Evolutionary conservation across 2,888 invertebrate species (phyloP).

Genomic region (Pammene fasciana): DNA sequence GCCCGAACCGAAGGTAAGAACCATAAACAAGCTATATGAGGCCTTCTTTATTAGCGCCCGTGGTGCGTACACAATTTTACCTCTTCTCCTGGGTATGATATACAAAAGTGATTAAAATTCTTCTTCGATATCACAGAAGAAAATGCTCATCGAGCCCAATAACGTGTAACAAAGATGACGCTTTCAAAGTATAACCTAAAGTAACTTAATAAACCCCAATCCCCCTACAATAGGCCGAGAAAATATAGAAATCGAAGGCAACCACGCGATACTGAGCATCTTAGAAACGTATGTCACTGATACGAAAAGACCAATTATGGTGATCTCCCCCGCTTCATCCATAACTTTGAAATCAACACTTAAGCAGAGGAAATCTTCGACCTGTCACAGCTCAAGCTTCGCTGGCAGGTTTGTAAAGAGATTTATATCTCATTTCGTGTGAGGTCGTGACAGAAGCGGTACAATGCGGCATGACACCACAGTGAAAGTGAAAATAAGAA

Average conservation of each 20-base stretch:
- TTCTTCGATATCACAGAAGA: background rate
- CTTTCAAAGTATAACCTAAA: slow-evolving; percentile 23
- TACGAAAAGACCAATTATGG: slow-evolving; percentile 19
- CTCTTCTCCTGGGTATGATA: too few relatives aligned
- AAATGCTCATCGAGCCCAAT: slow-evolving; percentile 6
- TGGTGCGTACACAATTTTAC: too few relatives aligned
- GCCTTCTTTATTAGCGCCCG: too few relatives aligned
- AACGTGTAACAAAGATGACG: slow-evolving; percentile 4
- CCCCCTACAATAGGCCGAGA: slow-evolving; percentile 35
- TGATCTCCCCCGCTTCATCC: slow-evolving; percentile 30
- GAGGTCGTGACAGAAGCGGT: slow-evolving; percentile 46
- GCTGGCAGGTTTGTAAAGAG: slow-evolving; percentile 46
- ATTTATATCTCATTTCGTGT: slow-evolving; percentile 52
- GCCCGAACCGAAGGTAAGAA: too few relatives aligned
- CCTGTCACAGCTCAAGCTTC: slow-evolving; percentile 40
- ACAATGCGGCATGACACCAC: slow-evolving; percentile 43
- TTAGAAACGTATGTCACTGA: slow-evolving; percentile 40
- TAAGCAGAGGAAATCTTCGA: slow-evolving; percentile 4
- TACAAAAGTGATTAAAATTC: background rate
- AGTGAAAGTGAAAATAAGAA: slow-evolving; percentile 45
- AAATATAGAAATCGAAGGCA: slow-evolving; percentile 42
- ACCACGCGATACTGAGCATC: slow-evolving; percentile 40
- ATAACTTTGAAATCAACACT: slow-evolving; percentile 27
- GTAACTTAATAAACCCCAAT: slow-evolving; percentile 37
- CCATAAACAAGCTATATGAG: too few relatives aligned